Evolutionary conservation across 2,797 vertebrate genomes (phyloP).

Genomic region (Syngnathus acus): DNA sequence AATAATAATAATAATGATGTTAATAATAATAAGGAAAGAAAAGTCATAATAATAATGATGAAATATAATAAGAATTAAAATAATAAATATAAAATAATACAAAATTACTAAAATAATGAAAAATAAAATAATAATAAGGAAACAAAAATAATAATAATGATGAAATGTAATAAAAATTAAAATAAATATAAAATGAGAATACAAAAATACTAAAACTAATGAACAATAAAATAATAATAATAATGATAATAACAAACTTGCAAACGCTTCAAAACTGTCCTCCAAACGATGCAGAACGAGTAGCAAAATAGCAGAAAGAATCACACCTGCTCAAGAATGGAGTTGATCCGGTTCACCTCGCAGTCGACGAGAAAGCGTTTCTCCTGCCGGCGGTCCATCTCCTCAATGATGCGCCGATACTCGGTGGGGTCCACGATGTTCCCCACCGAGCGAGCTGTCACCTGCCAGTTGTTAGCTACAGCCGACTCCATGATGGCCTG

Average conservation of each 20-base stretch:
- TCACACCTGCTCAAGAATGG: constrained; percentile 89
- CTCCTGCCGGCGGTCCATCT: constrained; percentile 96
- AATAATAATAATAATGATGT: not conserved
- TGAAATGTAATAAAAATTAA: too few species aligned
- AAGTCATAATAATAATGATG: too few species aligned
- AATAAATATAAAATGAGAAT: too few species aligned
- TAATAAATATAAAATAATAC: too few species aligned
- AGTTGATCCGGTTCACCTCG: constrained; percentile 90
- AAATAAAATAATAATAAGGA: too few species aligned
- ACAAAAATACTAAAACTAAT: too few species aligned
- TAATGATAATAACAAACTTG: too few species aligned
- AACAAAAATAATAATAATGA: too few species aligned
- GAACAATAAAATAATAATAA: too few species aligned
- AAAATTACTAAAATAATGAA: too few species aligned
- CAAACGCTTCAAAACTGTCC: constrained; percentile 20
- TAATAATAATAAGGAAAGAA: too few species aligned
- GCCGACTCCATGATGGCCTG: constrained; percentile 98
- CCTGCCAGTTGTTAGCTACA: constrained; percentile 97
- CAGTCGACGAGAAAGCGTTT: constrained; percentile 96
- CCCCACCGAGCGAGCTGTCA: constrained; percentile 93
- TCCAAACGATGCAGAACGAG: constrained; percentile 14
- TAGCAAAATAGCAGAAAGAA: not conserved
- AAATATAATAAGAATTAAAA: too few species aligned
- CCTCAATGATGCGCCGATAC: constrained; percentile 92
- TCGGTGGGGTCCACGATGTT: constrained; percentile 87